phyloP scores from a whole-genome alignment of 2,888 invertebrate species.

The Fragum whitleyi region DNA sequence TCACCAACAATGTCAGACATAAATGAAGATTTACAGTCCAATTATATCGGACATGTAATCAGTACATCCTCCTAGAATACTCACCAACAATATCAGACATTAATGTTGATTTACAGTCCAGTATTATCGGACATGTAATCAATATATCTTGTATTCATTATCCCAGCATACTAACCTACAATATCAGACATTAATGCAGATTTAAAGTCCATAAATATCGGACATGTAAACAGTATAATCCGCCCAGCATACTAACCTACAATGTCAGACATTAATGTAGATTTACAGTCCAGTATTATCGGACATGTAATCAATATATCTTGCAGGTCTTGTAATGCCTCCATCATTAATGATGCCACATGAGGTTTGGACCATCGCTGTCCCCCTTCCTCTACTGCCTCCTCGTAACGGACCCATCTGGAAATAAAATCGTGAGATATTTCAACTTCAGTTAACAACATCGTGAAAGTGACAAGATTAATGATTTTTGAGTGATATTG shows the following conservation, averaged over 20 bases:
- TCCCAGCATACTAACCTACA: slow-evolving; percentile 63
- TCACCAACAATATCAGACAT: slow-evolving; percentile 70
- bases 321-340: slow-evolving; percentile 67
- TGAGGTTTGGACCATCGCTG: slow-evolving; percentile 77
- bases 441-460: too few relatives aligned
- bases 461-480: too few relatives aligned
- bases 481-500: too few relatives aligned
- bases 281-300: slow-evolving; percentile 63
- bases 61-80: slow-evolving; percentile 57
- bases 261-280: slow-evolving; percentile 65
- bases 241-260: slow-evolving; percentile 65
- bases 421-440: not conserved
- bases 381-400: slow-evolving; percentile 73
- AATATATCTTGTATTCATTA: slow-evolving; percentile 65
- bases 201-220: slow-evolving; percentile 65
- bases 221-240: slow-evolving; percentile 64
- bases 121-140: slow-evolving; percentile 63
- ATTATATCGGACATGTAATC: slow-evolving; percentile 63
- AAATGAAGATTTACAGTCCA: slow-evolving; percentile 63
- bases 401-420: slow-evolving; percentile 88
- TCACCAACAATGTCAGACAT: slow-evolving; percentile 70
- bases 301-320: slow-evolving; percentile 66
- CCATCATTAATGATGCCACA: slow-evolving; percentile 73
- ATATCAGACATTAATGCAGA: slow-evolving; percentile 66
- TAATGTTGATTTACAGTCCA: slow-evolving; percentile 63